Base-by-base conservation (phyloP, 2,797 vertebrate species). In the Phalanger gymnotis region DNA sequence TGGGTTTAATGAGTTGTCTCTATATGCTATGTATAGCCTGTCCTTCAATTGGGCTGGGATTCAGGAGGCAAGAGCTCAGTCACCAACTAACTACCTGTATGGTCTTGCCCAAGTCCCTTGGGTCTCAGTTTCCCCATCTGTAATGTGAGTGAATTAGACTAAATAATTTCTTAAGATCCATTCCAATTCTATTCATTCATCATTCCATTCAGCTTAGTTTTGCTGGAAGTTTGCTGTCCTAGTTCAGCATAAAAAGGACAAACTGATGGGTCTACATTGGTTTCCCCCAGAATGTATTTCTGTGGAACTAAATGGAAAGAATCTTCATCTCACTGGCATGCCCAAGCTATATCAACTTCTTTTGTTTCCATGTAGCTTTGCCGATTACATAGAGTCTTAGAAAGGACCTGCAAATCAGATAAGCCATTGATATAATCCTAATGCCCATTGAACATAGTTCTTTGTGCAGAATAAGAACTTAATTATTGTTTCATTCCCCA, bases 1-100 rank as follows among this genome's bases (percentile, higher is more conserved):
- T 96, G 96, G 96, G 96, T 98, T 97, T 97, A 97, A 91, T 34
- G 58, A 92, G 90, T 34, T 90, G 25, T 93, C 52, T 92, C 94
- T 95, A 61, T 90, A 5, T 40, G 22, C 90, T 57, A 25, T 94
- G 87, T 73, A 66, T 34, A 66, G 54, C 52, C 55, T 52, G 10
- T 61, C 31, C 25, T 55, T 54, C 25, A 87, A 27, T 12, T 51
- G 40, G 73, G 25, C 73, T 27, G 25, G 22, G 73, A 28, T 27
- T 51, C 73, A 81, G 40, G 22, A 81, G 40, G 22, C 31, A 66
- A 66, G 31, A 66, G 31, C 10, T 66, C 58, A 34, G 31, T 25
- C 25, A 27, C 40, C 73, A 51, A 3, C 73, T 87, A 87, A 51
- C 73, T 51, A 27, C 73, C 73, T 73, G 16, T 6, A 73, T 73